phyloP scores from a whole-genome alignment of 2,113 vertebrate species.

The Periophthalmus modestus region DNA sequence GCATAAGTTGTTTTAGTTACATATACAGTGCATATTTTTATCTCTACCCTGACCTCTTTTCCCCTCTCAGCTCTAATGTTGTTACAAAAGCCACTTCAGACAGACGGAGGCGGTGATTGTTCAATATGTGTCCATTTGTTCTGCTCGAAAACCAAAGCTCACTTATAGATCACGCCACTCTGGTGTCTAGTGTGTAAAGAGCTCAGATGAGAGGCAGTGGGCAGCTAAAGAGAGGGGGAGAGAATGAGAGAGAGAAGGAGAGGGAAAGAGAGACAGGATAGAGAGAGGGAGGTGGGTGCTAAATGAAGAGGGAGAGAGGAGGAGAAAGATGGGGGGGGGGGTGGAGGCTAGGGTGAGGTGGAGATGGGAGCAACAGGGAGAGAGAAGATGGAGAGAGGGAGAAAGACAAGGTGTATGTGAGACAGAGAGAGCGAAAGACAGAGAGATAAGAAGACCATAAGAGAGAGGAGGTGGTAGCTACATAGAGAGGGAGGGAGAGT shows the following conservation, averaged over 20 bases:
- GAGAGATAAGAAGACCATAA: too few relatives aligned
- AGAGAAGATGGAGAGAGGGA: too few relatives aligned
- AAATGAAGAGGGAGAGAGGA: not conserved
- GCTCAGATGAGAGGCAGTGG: not conserved
- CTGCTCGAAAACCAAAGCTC: slow-evolving; percentile 1
- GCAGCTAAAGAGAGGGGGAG: not conserved
- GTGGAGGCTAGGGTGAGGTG: too few relatives aligned
- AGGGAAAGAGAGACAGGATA: not conserved
- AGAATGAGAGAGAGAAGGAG: not conserved
- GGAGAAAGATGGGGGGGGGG: too few relatives aligned
- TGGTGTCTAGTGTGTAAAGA: slow-evolving; percentile 1
- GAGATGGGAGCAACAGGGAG: too few relatives aligned
- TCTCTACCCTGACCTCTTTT: not conserved
- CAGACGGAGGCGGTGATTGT: slow-evolving; percentile 8
- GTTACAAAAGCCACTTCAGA: slow-evolving; percentile 4
- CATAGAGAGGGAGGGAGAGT: too few relatives aligned
- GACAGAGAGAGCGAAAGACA: too few relatives aligned
- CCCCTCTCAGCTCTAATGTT: not conserved
- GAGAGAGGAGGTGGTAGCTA: too few relatives aligned
- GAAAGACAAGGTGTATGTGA: too few relatives aligned
- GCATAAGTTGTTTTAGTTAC: too few relatives aligned
- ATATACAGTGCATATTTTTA: too few relatives aligned
- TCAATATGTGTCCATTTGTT: slow-evolving; percentile 9
- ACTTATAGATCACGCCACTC: not conserved
- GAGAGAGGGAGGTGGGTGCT: too few relatives aligned